phyloP scores from a whole-genome alignment of 2,113 vertebrate species.

The Clupea harengus region DNA sequence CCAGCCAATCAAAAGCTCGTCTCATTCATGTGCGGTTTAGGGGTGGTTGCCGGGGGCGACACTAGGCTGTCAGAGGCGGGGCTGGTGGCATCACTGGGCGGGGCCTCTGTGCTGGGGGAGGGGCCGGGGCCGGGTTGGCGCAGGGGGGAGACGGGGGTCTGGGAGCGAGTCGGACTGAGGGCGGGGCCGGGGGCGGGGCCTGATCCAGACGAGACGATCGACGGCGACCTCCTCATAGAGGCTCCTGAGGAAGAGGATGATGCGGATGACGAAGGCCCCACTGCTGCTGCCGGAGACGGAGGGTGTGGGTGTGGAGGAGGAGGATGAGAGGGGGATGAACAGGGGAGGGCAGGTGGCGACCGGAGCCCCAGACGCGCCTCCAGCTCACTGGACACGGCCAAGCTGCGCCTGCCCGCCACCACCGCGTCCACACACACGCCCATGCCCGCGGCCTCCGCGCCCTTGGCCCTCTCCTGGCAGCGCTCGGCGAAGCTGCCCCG shows the following conservation, averaged over 20 bases:
- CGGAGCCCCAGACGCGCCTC: constrained; percentile 57
- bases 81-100: constrained; percentile 40
- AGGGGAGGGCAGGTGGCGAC: constrained; percentile 3
- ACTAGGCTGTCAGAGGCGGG: constrained; percentile 42
- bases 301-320: not conserved
- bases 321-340: not conserved
- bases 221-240: constrained; percentile 1
- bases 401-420: constrained; percentile 57
- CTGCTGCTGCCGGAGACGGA: not conserved
- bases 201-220: not conserved
- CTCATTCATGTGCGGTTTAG: constrained; percentile 80
- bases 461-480: constrained; percentile 81
- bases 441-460: constrained; percentile 49
- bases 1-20: constrained; percentile 79
- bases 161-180: constrained; percentile 51
- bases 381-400: constrained; percentile 63
- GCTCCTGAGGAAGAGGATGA: not conserved
- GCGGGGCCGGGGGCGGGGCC: constrained; percentile 52
- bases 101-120: constrained; percentile 45
- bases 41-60: constrained; percentile 56
- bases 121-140: constrained; percentile 36
- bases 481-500: constrained; percentile 83
- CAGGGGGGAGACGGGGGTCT: constrained; percentile 23
- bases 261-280: not conserved
- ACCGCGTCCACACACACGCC: constrained; percentile 43